Conservation (phyloP, 2,797 vertebrate species). For the Miichthys miiuy region DNA sequence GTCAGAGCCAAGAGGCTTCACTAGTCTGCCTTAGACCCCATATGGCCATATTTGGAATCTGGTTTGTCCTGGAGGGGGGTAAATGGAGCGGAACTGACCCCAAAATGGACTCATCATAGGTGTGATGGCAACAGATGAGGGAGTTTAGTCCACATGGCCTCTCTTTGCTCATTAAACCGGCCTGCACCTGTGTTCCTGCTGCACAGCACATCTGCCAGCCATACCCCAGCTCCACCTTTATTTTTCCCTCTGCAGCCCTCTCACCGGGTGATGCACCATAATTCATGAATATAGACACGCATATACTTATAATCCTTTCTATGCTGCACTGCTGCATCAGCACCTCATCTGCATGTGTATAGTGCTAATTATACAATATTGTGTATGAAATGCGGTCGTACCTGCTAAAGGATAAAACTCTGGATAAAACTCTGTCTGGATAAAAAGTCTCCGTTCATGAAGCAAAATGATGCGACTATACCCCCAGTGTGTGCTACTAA, state of each 20-base stretch:
- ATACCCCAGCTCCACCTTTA: conserved; percentile 58
- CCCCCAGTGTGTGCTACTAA: conserved; percentile 8
- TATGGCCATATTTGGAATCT: conserved; percentile 60
- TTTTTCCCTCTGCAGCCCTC: conserved; percentile 35
- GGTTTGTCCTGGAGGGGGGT: conserved; percentile 61
- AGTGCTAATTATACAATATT: conserved; percentile 29
- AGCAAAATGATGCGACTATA: not conserved
- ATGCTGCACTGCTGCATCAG: conserved; percentile 2
- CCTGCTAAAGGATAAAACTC: conserved; percentile 8
- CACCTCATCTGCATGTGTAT: conserved; percentile 20
- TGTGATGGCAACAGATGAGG: conserved; percentile 83
- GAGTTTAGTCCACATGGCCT: conserved; percentile 81
- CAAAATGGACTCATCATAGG: conserved; percentile 82
- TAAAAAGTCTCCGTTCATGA: not conserved
- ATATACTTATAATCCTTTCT: conserved; percentile 50
- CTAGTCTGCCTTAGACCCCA: conserved; percentile 55
- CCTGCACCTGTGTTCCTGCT: conserved; percentile 82
- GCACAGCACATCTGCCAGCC: conserved; percentile 80
- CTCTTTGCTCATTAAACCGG: conserved; percentile 80
- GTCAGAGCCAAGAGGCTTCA: conserved; percentile 47
- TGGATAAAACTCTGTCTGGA: not conserved
- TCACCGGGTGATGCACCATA: conserved; percentile 46
- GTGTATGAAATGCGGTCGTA: not conserved
- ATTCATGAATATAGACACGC: conserved; percentile 63
- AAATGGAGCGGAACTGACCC: conserved; percentile 78